Evolutionary conservation across 2,888 invertebrate genomes (phyloP).

Genomic region (Drosophila hamatofila): DNA sequence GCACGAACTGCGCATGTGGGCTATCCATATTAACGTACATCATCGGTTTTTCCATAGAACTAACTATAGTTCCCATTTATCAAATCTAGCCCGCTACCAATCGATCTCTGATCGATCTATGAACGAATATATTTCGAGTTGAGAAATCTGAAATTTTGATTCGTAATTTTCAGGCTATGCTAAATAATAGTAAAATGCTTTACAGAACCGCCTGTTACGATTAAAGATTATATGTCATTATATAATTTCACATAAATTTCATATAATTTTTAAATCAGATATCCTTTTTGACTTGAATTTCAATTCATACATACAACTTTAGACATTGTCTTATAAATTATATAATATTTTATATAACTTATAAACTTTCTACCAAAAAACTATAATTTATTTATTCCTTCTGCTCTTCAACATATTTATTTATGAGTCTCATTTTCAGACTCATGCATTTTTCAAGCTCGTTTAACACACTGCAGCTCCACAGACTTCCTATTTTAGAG

Average conservation of each 20-base stretch:
- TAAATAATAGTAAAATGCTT: not conserved
- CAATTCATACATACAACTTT: not conserved
- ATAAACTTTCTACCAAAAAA: too few relatives aligned
- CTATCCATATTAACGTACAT: conserved; percentile 75
- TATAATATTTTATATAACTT: too few relatives aligned
- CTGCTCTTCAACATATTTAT: not conserved
- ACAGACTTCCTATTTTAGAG: not conserved
- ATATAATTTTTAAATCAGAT: not conserved
- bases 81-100: not conserved
- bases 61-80: conserved; percentile 75
- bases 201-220: conserved; percentile 21
- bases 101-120: not conserved
- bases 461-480: not conserved
- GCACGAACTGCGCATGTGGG: conserved; percentile 85
- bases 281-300: not conserved
- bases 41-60: conserved; percentile 53
- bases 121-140: conserved; percentile 9
- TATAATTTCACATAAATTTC: not conserved
- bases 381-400: too few relatives aligned
- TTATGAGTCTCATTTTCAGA: not conserved
- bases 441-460: not conserved
- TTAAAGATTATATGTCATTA: too few relatives aligned
- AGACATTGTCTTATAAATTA: too few relatives aligned
- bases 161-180: not conserved
- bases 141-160: conserved; percentile 5